A percentile compares a stretch with the other conserved stretches of the same genome.
phyloP scores from a whole-genome alignment of 2,113 vertebrate species.

The Mus spicilegus region DNA sequence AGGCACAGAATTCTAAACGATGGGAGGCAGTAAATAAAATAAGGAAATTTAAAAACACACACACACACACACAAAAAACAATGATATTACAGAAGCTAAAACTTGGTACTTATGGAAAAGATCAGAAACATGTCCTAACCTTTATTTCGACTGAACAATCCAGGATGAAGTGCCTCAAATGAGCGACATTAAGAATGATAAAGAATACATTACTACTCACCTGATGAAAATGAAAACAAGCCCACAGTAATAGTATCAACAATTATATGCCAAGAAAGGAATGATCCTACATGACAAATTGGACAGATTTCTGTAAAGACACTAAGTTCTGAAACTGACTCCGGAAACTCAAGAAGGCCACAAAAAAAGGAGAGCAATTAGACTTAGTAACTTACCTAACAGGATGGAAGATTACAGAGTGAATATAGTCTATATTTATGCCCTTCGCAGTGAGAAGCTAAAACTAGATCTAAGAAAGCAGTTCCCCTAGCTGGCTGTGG shows the following conservation, averaged over 20 bases:
- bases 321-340: slow-evolving; percentile 32
- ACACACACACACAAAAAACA: background rate
- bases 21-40: background rate
- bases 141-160: background rate
- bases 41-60: background rate
- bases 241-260: background rate
- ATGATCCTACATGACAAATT: background rate
- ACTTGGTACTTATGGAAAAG: background rate
- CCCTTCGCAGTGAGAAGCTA: background rate
- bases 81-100: background rate
- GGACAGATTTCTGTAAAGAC: background rate
- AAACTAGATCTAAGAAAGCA: background rate
- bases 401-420: background rate
- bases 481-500: background rate
- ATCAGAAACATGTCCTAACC: background rate
- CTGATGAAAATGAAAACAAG: slow-evolving; percentile 5
- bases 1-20: background rate
- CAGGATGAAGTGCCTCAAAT: background rate
- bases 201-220: background rate
- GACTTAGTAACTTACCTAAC: background rate
- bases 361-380: background rate
- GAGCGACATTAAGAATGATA: background rate
- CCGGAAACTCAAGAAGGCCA: background rate
- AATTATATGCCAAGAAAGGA: slow-evolving; percentile 23
- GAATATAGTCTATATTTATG: background rate